These are phyloP conservation scores for Calosoma granatense DNA, from an alignment of 1,140 invertebrate species.

Conservation along the genomic window DNA sequence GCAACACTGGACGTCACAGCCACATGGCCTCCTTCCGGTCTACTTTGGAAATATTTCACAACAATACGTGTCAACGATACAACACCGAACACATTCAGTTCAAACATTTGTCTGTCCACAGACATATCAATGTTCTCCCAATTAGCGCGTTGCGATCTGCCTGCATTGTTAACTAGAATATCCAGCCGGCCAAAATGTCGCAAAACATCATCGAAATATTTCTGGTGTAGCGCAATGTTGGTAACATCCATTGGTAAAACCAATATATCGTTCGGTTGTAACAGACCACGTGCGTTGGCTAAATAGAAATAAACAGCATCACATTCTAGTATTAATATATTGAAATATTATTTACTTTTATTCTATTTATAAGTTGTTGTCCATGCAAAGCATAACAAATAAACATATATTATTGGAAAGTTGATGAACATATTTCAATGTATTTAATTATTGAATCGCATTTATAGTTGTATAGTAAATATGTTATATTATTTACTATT, in stretches of 20 bases:
- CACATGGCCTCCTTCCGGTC: constrained; percentile 50
- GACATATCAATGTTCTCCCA: constrained; percentile 66
- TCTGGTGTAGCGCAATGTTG: constrained; percentile 48
- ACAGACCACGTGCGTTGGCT: constrained; percentile 35
- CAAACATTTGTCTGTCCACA: constrained; percentile 70
- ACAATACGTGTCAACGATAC: constrained; percentile 60
- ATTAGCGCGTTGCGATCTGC: constrained; percentile 63
- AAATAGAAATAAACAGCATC: constrained; percentile 25
- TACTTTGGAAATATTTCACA: constrained; percentile 52
- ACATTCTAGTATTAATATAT: constrained; percentile 8
- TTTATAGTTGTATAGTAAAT: not conserved
- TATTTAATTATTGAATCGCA: too few species aligned
- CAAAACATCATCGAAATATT: constrained; percentile 52
- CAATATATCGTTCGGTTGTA: constrained; percentile 52
- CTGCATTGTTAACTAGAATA: constrained; percentile 74
- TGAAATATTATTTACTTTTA: constrained; percentile 13
- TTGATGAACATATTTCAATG: too few species aligned
- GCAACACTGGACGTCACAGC: constrained; percentile 64
- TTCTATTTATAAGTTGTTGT: too few species aligned
- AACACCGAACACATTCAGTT: constrained; percentile 71
- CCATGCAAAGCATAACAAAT: not conserved
- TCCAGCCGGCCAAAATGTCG: constrained; percentile 66
- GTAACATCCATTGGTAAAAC: constrained; percentile 63
- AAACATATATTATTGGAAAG: too few species aligned
- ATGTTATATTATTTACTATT: not conserved